Evolutionary conservation across 2,888 invertebrate genomes (phyloP), one percentile per base, ranked within the genome.

Genomic region (Idaea biselata): DNA sequence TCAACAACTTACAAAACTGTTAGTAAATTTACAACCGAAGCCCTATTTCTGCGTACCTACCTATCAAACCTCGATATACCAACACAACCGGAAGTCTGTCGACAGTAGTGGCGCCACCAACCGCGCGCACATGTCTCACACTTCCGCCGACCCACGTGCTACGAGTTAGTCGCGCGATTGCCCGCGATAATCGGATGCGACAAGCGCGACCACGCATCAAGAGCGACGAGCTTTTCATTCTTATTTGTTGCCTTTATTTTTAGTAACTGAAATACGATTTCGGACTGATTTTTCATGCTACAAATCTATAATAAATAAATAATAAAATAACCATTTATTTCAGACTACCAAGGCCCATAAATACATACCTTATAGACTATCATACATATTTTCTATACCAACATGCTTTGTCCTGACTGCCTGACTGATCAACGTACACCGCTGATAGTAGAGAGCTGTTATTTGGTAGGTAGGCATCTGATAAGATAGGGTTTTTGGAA

Each of bases 31-130:
- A 14, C 25, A 8, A 44, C 44, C 6, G 44, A 14, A 44, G 44
- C 44, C 44, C 44, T 44, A 44, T 44, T 44, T 14, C 8, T 44
- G 44, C n/a, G n/a, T n/a, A n/a, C n/a, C n/a, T n/a, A n/a, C 44
- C 14, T 3, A 44, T 44, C 14, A 44, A 44, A 44, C 14, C 44
- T 11, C 44, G 44, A 11, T 66, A 62, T 71, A 71, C 68, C 73
- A 25, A 25, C 5, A 25, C 25, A 25, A 25, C 73, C 77, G 80
- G 81, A 78, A 80, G 69, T 67, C 7, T 25, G 44, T 59, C 67
- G 73, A 73, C 74, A 25, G 77, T 79, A 25, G 77, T 79, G 81
- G 80, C 78, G 82, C 81, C 82, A 61, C 73, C 77, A 77, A 81
- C 75, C 65, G 63, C 25, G 57, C 63, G 63, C 82, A 82, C 76